Conservation (phyloP, 37 sponge, comb jelly and placozoan genomes). For the Agelas oroides region DNA sequence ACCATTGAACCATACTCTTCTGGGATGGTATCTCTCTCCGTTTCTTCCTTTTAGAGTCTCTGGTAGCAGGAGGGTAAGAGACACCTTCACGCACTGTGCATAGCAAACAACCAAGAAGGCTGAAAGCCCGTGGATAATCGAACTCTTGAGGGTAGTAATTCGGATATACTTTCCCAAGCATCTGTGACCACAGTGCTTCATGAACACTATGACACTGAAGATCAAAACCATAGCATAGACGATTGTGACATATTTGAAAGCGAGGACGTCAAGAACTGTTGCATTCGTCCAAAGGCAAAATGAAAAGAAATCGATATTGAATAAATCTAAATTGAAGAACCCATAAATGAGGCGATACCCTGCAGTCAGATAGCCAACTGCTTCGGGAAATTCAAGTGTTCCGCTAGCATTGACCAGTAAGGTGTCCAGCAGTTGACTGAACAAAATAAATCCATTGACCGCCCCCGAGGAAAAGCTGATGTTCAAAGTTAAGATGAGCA, state of each 20-base stretch:
- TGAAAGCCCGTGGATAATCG: conserved; percentile 49
- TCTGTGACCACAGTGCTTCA: conserved; percentile 13
- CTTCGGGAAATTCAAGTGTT: neutral
- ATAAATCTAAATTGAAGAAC: conserved; percentile 51
- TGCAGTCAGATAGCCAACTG: neutral
- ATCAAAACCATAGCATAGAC: conserved; percentile 37
- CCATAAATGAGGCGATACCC: conserved; percentile 48
- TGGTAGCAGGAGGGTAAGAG: conserved; percentile 7
- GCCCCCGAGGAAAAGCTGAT: conserved; percentile 49
- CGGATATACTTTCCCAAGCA: neutral
- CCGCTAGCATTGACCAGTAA: conserved; percentile 36
- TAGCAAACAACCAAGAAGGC: conserved; percentile 39
- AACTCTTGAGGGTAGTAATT: conserved; percentile 1
- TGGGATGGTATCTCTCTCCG: neutral
- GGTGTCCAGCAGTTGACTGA: conserved; percentile 50
- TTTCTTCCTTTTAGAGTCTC: neutral
- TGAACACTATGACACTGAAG: conserved; percentile 5
- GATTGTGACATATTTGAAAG: conserved; percentile 53
- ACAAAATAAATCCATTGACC: conserved; percentile 52
- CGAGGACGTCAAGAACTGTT: conserved; percentile 46
- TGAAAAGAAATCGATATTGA: conserved; percentile 29
- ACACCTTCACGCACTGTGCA: conserved; percentile 28
- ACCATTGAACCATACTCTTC: conserved; percentile 31
- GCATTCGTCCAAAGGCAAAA: conserved; percentile 53
- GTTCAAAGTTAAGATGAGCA: conserved; percentile 27